A percentile compares a stretch with the other conserved stretches of the same genome.
Conservation (phyloP, 2,797 vertebrate species). For the Limosa lapponica region DNA sequence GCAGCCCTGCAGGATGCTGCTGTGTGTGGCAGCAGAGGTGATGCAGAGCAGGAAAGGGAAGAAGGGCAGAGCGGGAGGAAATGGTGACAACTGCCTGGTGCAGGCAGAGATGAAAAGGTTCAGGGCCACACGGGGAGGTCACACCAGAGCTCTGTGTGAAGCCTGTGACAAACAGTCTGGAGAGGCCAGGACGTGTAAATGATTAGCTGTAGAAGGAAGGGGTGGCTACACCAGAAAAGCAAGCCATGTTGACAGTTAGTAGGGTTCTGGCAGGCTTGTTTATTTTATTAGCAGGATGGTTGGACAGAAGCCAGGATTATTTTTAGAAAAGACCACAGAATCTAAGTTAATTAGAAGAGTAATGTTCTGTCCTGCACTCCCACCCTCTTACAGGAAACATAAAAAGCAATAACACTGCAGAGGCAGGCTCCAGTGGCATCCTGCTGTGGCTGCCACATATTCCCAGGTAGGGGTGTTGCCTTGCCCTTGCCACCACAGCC, state of each 20-base stretch:
- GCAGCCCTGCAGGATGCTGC: constrained; percentile 54
- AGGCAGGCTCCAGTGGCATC: background rate
- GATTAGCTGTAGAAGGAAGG: constrained; percentile 26
- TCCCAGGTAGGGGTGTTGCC: background rate
- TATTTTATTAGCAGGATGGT: constrained; percentile 75
- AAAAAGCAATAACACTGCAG: background rate
- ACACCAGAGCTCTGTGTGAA: background rate
- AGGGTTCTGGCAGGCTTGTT: constrained; percentile 56
- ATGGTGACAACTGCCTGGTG: background rate
- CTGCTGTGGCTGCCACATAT: background rate
- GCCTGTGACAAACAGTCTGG: background rate
- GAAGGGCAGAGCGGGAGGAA: constrained; percentile 42
- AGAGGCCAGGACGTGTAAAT: background rate
- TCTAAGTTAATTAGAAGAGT: constrained; percentile 71
- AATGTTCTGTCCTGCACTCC: constrained; percentile 59
- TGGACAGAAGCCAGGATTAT: constrained; percentile 71
- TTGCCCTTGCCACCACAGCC: background rate
- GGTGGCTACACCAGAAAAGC: constrained; percentile 55
- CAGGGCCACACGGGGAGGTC: background rate
- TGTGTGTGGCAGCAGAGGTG: constrained; percentile 26
- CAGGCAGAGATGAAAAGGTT: constrained; percentile 24
- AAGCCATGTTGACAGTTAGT: constrained; percentile 39
- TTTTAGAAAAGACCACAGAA: constrained; percentile 68
- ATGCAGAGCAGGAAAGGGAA: background rate
- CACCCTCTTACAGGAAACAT: constrained; percentile 64